Base-by-base conservation (phyloP, 2,113 vertebrate species). In the Mormyrus iriodes region DNA sequence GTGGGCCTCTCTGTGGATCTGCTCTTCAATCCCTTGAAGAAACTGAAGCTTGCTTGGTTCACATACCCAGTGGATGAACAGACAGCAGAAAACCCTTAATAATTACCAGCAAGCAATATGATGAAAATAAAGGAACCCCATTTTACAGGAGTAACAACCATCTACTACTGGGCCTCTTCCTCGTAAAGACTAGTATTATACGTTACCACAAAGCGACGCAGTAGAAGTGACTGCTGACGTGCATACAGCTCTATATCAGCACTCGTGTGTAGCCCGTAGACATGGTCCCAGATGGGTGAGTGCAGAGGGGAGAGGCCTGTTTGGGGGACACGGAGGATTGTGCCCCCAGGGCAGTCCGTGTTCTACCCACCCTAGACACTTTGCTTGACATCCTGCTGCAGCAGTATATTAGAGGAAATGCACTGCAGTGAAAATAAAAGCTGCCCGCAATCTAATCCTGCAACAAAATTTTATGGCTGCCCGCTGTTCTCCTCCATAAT, bases 401-500 rank as follows among this genome's bases (percentile, higher is more conserved):
- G 91, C 88, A 55, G n/a, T 39, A 73, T 88, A 91, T 93, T 49
- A 73, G 85, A 82, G 61, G 89, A 90, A 91, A 88, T 90, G 7
- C 69, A 48, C 19, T 89, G 31, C 55, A 79, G 15, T 88, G 73
- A 69, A 8, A 35, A 73, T 73, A 73, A 84, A 76, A 73, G 52
- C 92, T 48, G 15, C 24, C 88, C 35, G 53, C 48, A 92, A 90
- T 91, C 91, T 92, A 88, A 91, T 91, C 84, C 90, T 87, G 61
- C 90, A 90, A 91, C 88, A 91, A 90, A 91, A 92, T 90, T 88
- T 90, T 92, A 93, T 86, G 79, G 91, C 24, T 87, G 42, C 88
- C 91, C 90, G 89, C 84, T 90, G 90, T n/a, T 88, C 49, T 58
- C 35, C 85, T 82, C 24, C 48, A 58, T 89, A 91, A 91, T 88